Conservation (phyloP, 2,888 invertebrate species). For the Spatulosminthurus flaviceps region DNA sequence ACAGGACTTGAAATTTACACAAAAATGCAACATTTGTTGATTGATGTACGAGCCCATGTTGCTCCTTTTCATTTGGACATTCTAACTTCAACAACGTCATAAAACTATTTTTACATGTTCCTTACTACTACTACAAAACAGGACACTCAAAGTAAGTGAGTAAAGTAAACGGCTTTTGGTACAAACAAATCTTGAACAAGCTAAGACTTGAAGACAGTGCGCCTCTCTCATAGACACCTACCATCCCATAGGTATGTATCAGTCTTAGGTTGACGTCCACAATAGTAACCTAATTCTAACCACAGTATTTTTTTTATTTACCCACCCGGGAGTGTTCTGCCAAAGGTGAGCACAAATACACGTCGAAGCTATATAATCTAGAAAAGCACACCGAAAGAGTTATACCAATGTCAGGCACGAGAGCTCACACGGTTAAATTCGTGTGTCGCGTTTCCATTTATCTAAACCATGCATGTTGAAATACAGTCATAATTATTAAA, state of each 20-base stretch:
- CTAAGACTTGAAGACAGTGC: too few relatives aligned
- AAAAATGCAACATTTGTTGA: background rate
- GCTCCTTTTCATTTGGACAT: slow-evolving; percentile 24
- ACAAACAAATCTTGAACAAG: too few relatives aligned
- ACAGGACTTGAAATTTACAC: background rate
- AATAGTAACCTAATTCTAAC: background rate
- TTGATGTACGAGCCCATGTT: slow-evolving; percentile 4
- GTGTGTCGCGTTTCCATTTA: too few relatives aligned
- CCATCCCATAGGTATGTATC: background rate
- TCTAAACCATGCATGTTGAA: too few relatives aligned
- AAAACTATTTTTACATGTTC: slow-evolving; percentile 42
- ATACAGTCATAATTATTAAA: too few relatives aligned
- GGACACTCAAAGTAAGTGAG: too few relatives aligned
- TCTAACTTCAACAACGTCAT: slow-evolving; percentile 33
- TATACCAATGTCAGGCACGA: too few relatives aligned
- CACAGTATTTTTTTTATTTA: background rate
- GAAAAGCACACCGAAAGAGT: background rate
- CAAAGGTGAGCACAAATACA: background rate
- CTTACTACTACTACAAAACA: background rate
- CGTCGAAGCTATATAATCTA: background rate
- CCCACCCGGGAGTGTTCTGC: background rate
- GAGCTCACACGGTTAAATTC: too few relatives aligned
- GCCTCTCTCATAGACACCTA: too few relatives aligned
- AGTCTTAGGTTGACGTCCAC: background rate
- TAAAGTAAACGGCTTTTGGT: too few relatives aligned